Base-by-base conservation (phyloP, 2,113 vertebrate genomes). In the Diadophis punctatus region DNA sequence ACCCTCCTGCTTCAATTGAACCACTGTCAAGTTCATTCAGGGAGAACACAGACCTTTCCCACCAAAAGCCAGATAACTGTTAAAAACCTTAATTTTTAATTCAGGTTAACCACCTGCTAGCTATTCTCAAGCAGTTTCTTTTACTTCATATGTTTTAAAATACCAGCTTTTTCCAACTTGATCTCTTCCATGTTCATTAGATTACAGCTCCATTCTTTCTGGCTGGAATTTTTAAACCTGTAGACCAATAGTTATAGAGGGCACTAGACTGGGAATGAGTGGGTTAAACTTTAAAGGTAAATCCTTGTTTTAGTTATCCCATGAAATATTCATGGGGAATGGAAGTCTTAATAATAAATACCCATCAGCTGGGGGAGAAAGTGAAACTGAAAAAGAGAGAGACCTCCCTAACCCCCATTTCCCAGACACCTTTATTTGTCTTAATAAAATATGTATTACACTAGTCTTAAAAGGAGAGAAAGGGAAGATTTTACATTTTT, bases 391-490 rank as follows among this genome's bases (percentile, higher is more conserved):
- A 25, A 20, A 25, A 53, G 55, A 93, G 74, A 90, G 52, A 86
- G 34, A 63, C 8, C 18, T 93, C 18, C 27, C 27, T n/a, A 49
- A 25, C 4, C 48, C 5, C 22, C 55, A 46, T 89, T 48, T 86
- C 53, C 39, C 56, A 55, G 56, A 58, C 39, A 68, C 23, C 25
- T 89, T 60, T 58, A 39, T 1, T 63, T 93, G 87, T 93, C 90
- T 93, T 91, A 93, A 93, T 91, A 86, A 86, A 52, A 90, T 60
- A 68, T 86, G 30, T 49, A 22, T 86, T 86, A 51, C 34, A 53
- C 30, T 68, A 49, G 87, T 93, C 90, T 93, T 93, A 93, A 86
- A 80, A 88, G 55, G 43, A 86, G 90, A 63, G 48, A 18, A 25
- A 58, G 56, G 20, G 7, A 55, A 60, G 68, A 34, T 39, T 56